These are phyloP conservation scores for Tragelaphus buxtoni DNA, from an alignment of 2,113 vertebrate genomes.

Conservation along the genomic window DNA sequence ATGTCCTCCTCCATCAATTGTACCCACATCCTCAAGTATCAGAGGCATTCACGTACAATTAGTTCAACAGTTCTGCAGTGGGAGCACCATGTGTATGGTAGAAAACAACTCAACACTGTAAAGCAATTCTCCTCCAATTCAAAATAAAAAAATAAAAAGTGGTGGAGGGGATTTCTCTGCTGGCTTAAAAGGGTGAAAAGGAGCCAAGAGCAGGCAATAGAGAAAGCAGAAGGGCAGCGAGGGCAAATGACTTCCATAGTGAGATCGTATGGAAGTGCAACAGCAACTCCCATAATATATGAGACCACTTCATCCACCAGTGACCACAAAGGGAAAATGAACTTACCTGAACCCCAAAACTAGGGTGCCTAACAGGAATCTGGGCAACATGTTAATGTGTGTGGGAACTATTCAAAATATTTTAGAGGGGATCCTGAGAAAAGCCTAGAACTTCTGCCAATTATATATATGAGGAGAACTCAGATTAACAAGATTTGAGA, in stretches of 20 bases:
- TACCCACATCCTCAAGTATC: neutral
- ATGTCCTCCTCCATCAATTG: neutral
- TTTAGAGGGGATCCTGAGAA: neutral
- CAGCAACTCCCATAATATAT: neutral
- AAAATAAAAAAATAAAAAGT: neutral
- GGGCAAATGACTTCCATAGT: neutral
- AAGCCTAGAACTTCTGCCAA: neutral
- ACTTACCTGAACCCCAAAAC: neutral
- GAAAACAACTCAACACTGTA: neutral
- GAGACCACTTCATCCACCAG: neutral
- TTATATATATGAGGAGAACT: neutral
- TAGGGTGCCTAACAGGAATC: neutral
- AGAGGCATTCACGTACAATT: neutral
- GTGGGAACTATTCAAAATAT: neutral
- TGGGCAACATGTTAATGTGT: neutral
- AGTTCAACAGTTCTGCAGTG: neutral
- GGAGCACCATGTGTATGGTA: neutral
- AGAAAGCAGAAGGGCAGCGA: neutral
- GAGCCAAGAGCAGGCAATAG: rapidly evolving
- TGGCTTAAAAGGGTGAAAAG: neutral
- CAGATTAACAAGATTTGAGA: neutral
- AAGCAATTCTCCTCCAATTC: neutral
- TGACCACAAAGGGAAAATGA: neutral
- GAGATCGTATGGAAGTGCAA: neutral
- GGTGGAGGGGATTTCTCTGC: neutral